phyloP scores from a whole-genome alignment of 2,888 invertebrate genomes.

The Pristionchus entomophagus region DNA sequence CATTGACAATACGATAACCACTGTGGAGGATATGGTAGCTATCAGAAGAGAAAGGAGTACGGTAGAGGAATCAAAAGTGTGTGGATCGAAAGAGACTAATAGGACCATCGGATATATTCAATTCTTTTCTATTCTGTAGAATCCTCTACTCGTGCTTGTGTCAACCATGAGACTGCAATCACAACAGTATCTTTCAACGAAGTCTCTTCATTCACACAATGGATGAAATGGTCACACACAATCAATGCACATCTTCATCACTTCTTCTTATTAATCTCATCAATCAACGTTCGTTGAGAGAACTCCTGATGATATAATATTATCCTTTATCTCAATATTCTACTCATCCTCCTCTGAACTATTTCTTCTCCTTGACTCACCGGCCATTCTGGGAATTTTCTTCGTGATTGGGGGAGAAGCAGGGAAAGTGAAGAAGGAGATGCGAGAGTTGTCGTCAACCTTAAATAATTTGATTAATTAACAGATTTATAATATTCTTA shows the following conservation, averaged over 20 bases:
- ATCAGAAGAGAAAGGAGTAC: no score
- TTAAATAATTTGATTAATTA: background rate
- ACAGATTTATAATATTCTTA: background rate
- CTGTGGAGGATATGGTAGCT: no score
- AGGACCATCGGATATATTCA: no score
- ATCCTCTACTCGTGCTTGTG: no score
- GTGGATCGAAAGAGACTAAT: no score
- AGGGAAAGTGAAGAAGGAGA: conserved; percentile 45
- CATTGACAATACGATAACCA: no score
- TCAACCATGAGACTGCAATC: no score
- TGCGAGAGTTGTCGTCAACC: background rate
- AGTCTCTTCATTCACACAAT: conserved; percentile 36
- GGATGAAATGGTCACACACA: background rate
- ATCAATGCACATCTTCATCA: background rate
- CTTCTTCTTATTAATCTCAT: background rate
- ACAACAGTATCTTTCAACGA: background rate
- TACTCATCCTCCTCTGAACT: no score
- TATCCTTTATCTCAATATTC: no score
- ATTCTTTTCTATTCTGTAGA: no score
- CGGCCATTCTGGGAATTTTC: conserved; percentile 33
- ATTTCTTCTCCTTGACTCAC: background rate
- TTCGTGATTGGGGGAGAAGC: conserved; percentile 16
- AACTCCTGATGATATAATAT: background rate
- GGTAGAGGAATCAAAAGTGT: no score
- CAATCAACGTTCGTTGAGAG: conserved; percentile 24